Evolutionary conservation across 2,888 invertebrate species (phyloP).

Genomic region (Cryptocephalus moraei): DNA sequence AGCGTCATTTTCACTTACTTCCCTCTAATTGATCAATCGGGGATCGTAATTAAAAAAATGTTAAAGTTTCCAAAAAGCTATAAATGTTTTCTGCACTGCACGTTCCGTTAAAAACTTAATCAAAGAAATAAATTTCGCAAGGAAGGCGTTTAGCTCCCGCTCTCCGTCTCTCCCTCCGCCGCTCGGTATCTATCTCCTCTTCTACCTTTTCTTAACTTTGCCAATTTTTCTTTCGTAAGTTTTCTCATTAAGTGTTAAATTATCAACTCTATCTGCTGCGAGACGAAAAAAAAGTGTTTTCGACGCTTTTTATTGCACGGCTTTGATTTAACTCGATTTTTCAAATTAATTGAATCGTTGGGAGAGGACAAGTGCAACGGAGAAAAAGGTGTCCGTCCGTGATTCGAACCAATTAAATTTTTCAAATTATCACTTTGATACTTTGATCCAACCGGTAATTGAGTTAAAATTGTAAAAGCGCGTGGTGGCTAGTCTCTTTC

Average conservation of each 20-base stretch:
- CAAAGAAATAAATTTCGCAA: constrained; percentile 31
- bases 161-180: background rate
- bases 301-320: constrained; percentile 12
- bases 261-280: constrained; percentile 20
- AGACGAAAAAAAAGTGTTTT: constrained; percentile 16
- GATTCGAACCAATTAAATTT: too few species aligned
- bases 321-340: constrained; percentile 17
- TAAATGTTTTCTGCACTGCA: constrained; percentile 18
- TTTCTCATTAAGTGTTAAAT: constrained; percentile 32
- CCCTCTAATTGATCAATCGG: constrained; percentile 3
- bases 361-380: background rate
- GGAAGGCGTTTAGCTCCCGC: constrained; percentile 18
- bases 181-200: constrained; percentile 1
- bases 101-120: constrained; percentile 26
- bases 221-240: constrained; percentile 30
- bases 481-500: too few species aligned
- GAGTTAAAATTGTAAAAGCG: too few species aligned
- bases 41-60: constrained; percentile 10
- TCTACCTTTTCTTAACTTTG: constrained; percentile 29
- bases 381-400: too few species aligned
- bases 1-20: too few species aligned
- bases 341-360: constrained; percentile 12
- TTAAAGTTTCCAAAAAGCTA: constrained; percentile 8
- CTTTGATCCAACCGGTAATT: too few species aligned
- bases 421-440: too few species aligned